Conservation (phyloP, 2,888 invertebrate species). For the Scrobipalpa costella region DNA sequence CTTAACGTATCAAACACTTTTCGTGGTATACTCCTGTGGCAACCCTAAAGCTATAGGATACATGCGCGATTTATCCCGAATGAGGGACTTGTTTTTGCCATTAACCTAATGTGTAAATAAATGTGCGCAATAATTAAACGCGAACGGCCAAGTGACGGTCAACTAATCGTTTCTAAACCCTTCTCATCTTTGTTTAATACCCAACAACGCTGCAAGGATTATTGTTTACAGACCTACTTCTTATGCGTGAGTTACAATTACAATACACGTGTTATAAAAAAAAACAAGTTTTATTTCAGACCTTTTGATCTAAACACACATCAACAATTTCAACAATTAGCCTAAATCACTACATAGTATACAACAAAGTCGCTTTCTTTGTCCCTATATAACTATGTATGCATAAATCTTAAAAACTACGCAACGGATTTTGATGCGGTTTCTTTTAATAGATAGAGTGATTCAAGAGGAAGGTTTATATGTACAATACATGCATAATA, state of each 20-base stretch:
- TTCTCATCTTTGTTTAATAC: conserved; percentile 40
- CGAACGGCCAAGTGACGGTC: conserved; percentile 34
- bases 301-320: too few relatives aligned
- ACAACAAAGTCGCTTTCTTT: too few relatives aligned
- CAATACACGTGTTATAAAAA: too few relatives aligned
- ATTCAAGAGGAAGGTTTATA: too few relatives aligned
- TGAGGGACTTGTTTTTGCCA: conserved; percentile 70
- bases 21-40: not conserved
- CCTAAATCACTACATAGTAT: too few relatives aligned
- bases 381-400: too few relatives aligned
- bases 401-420: too few relatives aligned
- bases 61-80: conserved; percentile 68
- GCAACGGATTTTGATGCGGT: too few relatives aligned
- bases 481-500: too few relatives aligned
- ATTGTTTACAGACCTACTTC: not conserved
- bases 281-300: too few relatives aligned
- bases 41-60: conserved; percentile 34
- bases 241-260: not conserved
- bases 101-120: conserved; percentile 76
- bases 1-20: not conserved
- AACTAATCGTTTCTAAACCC: conserved; percentile 66
- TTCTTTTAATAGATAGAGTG: too few relatives aligned
- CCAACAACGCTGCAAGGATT: conserved; percentile 26
- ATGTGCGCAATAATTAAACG: conserved; percentile 75
- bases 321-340: too few relatives aligned